Evolutionary conservation across 2,113 vertebrate genomes (phyloP), one percentile per base, ranked within the genome.

Genomic region (Merops nubicus): DNA sequence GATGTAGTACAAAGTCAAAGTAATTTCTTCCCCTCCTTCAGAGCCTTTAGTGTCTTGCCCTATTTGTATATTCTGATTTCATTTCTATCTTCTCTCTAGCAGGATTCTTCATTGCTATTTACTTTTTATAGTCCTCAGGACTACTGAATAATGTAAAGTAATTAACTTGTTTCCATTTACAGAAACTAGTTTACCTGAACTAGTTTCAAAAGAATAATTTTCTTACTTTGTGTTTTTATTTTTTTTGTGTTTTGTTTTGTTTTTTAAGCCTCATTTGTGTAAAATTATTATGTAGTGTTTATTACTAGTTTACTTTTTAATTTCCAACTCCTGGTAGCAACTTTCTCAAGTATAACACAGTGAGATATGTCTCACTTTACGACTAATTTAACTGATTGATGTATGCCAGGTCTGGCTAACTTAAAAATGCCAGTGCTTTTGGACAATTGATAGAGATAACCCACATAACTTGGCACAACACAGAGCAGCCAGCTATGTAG

Each of bases 401-500:
- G 2, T 18, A 20, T 34, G 15, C 23, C 17, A 51, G 29, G n/a
- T 5, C 18, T 73, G 34, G 12, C 7, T 80, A 57, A 38, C 21
- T 51, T 74, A 62, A n/a, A n/a, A n/a, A 50, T 1, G 2, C 3
- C 28, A 26, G 45, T 38, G 9, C 1, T 73, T 90, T 73, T 60
- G 25, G 18, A 60, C 12, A 45, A 3, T 2, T 34, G 21, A 3
- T 36, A 79, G 42, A 34, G 33, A 59, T 17, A 70, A 18, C 5
- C 21, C 34, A 56, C 34, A 23, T 15, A 47, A 4, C 25, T 45
- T 51, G 25, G 29, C 50, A 64, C 7, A 75, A 5, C 38, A 22
- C 0, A 54, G 38, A 17, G 8, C 8, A 81, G 19, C 3, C 36
- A 89, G 0, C 4, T 53, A 21, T 26, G 17, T 25, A 45, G 34